Evolutionary conservation across 2,113 vertebrate genomes (phyloP), one percentile per base, ranked within the genome.

Genomic region (Diglossa brunneiventris): DNA sequence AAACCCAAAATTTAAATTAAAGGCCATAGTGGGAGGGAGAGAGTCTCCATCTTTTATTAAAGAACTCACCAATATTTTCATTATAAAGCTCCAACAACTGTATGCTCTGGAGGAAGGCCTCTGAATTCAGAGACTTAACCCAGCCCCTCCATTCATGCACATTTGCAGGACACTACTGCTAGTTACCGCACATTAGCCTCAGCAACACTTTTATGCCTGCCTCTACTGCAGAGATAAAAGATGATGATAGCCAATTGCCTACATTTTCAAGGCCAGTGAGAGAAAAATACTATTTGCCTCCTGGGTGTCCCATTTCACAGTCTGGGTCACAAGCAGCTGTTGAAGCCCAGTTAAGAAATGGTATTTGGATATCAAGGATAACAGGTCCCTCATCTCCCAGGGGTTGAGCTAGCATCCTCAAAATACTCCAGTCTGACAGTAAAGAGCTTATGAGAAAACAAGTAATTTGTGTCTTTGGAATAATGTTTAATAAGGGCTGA

Each of bases 381-480:
- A 72, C 44, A 31, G 0, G 7, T 7, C 46, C n/a, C 31, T 87
- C 50, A 23, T 30, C 31, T 85, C 70, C 10, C 41, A 42, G 41
- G 13, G 44, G 9, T 2, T 87, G 47, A 89, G 44, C 27, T 24
- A 55, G 8, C 2, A 1, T 67, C 55, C 35, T 84, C 20, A 7
- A 85, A 90, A 63, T 70, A 83, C 44, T 69, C 55, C 63, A 62
- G 37, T 3, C 0, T 0, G 58, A 58, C 31, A 64, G 23, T 10
- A 37, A 67, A 86, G 41, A 55, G 28, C 44, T 83, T 70, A n/a
- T 7, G 28, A 88, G n/a, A 76, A 92, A 85, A 69, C 14, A 27
- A 80, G 27, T 55, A 66, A 86, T 80, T 93, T 74, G n/a, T 66
- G 39, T 59, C 74, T 92, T 90, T 82, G 46, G 30, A 94, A 58